A percentile compares a stretch with the other conserved stretches of the same genome.
Evolutionary conservation across 2,797 vertebrate genomes (phyloP).

Genomic region (Leptodactylus fallax): DNA sequence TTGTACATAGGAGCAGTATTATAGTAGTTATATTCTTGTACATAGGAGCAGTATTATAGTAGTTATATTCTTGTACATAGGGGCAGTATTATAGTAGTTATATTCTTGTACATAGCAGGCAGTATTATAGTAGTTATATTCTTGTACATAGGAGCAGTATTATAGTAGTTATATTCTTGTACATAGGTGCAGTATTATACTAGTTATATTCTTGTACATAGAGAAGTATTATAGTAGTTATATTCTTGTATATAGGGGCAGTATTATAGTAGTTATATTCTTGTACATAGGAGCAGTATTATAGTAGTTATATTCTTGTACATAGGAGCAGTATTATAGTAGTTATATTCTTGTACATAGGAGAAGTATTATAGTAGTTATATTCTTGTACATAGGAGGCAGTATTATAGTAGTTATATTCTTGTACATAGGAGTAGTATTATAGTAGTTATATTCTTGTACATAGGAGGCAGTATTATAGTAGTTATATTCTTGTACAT

Average conservation of each 20-base stretch:
- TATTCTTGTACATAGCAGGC: not conserved
- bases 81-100: not conserved
- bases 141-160: not conserved
- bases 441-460: not conserved
- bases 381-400: not conserved
- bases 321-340: not conserved
- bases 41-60: conserved; percentile 1
- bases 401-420: too few relatives aligned
- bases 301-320: conserved; percentile 16
- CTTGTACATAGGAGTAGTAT: too few relatives aligned
- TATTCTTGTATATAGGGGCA: not conserved
- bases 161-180: conserved; percentile 3
- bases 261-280: conserved; percentile 6
- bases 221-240: conserved; percentile 6
- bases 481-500: not conserved
- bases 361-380: conserved; percentile 3
- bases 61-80: not conserved
- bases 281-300: not conserved
- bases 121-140: not conserved
- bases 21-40: conserved; percentile 17
- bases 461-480: conserved; percentile 1
- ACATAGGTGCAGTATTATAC: not conserved
- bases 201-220: conserved; percentile 5
- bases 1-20: conserved; percentile 2
- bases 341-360: too few relatives aligned